Evolutionary conservation across 1,140 invertebrate species (phyloP).

Genomic region (Monochamus saltuarius): DNA sequence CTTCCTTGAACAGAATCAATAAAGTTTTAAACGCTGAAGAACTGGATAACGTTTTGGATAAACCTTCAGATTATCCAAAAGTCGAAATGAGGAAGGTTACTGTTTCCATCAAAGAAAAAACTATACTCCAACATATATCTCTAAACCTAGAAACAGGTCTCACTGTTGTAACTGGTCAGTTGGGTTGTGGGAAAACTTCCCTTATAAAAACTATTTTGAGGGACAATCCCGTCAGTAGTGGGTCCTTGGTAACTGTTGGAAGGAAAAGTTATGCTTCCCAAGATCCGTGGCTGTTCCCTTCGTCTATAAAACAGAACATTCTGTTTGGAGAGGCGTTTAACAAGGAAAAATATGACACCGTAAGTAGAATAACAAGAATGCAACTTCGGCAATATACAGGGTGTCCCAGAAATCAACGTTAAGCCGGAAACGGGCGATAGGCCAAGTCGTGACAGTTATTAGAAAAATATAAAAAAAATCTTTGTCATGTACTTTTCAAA

Average conservation of each 20-base stretch:
- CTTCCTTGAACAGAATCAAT: constrained; percentile 34
- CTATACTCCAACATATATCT: constrained; percentile 57
- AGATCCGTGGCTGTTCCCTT: constrained; percentile 75
- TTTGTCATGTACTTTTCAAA: too few relatives aligned
- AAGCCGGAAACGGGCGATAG: too few relatives aligned
- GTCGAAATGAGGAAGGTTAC: constrained; percentile 17
- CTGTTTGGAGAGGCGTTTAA: constrained; percentile 57
- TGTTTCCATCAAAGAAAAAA: constrained; percentile 33
- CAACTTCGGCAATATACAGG: too few relatives aligned
- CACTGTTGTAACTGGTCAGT: constrained; percentile 70
- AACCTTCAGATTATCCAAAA: constrained; percentile 18
- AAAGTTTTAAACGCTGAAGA: constrained; percentile 35
- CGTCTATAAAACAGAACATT: constrained; percentile 62
- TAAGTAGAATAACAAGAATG: constrained; percentile 55
- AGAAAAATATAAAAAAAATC: too few relatives aligned
- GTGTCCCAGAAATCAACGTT: too few relatives aligned
- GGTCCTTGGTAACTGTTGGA: constrained; percentile 65
- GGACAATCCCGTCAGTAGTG: constrained; percentile 65
- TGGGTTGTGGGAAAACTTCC: constrained; percentile 82
- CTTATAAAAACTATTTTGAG: constrained; percentile 69
- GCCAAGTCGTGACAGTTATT: too few relatives aligned
- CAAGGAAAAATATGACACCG: constrained; percentile 58
- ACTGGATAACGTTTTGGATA: constrained; percentile 22
- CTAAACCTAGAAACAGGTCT: constrained; percentile 63
- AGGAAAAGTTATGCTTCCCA: constrained; percentile 77